Percentiles rank a stretch among this genome's conserved stretches.
phyloP scores from a whole-genome alignment of 2,113 vertebrate genomes.

The Thinocorus orbignyianus region DNA sequence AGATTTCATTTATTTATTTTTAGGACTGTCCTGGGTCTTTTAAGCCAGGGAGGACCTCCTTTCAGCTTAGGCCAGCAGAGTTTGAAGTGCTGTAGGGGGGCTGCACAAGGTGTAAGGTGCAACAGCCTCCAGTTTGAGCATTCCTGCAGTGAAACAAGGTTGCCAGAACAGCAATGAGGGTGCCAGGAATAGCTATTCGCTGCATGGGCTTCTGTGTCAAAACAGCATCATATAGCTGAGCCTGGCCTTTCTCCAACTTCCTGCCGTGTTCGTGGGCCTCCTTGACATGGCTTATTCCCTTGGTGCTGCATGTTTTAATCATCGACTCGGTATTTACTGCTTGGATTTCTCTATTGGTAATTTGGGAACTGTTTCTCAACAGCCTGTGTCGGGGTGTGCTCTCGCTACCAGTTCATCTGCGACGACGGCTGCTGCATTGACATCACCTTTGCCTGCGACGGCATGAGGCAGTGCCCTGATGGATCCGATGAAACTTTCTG shows the following conservation, averaged over 20 bases:
- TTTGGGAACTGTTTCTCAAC: slow-evolving; percentile 14
- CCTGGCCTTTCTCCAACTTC: background rate
- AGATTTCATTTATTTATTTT: background rate
- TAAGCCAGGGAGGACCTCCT: background rate
- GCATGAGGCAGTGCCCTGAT: slow-evolving; percentile 89
- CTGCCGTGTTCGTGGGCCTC: background rate
- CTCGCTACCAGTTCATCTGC: slow-evolving; percentile 92
- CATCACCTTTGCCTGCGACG: slow-evolving; percentile 91
- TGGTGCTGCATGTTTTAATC: background rate
- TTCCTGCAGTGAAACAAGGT: background rate
- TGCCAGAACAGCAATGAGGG: background rate
- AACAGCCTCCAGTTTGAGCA: background rate
- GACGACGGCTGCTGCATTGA: slow-evolving; percentile 95
- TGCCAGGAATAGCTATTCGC: background rate
- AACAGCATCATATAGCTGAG: background rate
- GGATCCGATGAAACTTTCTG: slow-evolving; percentile 95
- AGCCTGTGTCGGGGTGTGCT: slow-evolving; percentile 88
- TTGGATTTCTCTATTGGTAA: slow-evolving; percentile 6
- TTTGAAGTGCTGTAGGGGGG: background rate
- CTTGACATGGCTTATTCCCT: background rate
- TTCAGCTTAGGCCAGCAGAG: background rate
- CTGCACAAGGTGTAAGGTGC: background rate
- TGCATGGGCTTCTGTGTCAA: background rate
- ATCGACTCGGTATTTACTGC: background rate
- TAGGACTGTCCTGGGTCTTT: background rate